Evolutionary conservation across 1,140 invertebrate genomes (phyloP), one percentile per base, ranked within the genome.

Genomic region (Odontomachus brunneus): DNA sequence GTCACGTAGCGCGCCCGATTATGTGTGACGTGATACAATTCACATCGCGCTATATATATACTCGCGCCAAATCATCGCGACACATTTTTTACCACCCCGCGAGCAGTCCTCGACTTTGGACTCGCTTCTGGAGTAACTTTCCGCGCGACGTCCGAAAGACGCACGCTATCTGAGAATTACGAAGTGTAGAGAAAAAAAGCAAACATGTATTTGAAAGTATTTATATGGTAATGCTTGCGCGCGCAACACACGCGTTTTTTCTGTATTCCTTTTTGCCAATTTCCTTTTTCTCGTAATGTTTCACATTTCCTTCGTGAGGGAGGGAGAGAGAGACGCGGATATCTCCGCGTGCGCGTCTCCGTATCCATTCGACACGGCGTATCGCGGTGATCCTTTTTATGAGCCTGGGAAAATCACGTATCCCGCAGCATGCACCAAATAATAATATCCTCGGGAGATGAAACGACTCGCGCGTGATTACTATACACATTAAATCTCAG

Each of bases 1-100:
- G 51, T 80, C 59, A 55, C 59, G 67, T 69, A 78, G 38, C 4
- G 26, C 7, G 24, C 12, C 19, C 48, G 12, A 51, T 11, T 14
- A 7, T 22, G n/a, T 5, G 69, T 84, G 48, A 84, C 85, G 83
- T 75, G 85, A 74, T 69, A 84, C 51, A 75, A 86, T 86, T 84
- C 65, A 12, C 66, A 12, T 72, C 44, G 48, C n/a, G n/a, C n/a
- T n/a, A n/a, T n/a, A n/a, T n/a, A n/a, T n/a, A n/a, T n/a, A n/a
- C n/a, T n/a, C n/a, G n/a, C 24, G 51, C 29, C 22, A 57, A 55
- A 57, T 80, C 57, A 22, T 80, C 75, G n/a, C 51, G 38, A 44
- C 38, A 22, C 19, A n/a, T 72, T 44, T 49, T 14, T 60, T 65
- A 44, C n/a, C 14, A 17, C 24, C 22, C 14, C 12, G 15, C n/a